Base-by-base conservation (phyloP, 2,888 invertebrate genomes). In the Tribolium freemani region DNA sequence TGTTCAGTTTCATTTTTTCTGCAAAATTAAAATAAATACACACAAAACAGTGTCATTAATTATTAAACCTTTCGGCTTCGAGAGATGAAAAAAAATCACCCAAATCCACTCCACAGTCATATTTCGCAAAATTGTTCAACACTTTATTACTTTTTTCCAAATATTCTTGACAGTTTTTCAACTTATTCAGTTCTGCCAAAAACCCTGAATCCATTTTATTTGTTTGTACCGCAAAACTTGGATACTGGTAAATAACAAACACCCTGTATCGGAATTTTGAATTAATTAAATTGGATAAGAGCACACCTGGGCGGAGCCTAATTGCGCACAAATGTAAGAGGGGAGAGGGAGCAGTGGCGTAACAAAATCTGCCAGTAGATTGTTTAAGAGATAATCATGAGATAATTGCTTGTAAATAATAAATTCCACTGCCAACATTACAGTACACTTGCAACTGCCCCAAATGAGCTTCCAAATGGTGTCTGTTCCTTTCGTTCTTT, bases 111-210 rank as follows among this genome's bases (percentile, higher is more conserved):
- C 61, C 71, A 44, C 67, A 54, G 38, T 75, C 76, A 46, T 73
- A 71, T 68, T 82, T 81, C 30, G 71, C 70, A 21, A 83, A 38
- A 63, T 78, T 76, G 3, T 80, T 78, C 8, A 78, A 68, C 4
- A 74, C 54, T n/a, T 71, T 69, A 57, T 80, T 75, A 57, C 72
- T 75, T 75, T 80, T 84, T 72, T 84, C 83, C 57, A 84, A 76
- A 68, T 76, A 75, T 63, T 74, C 74, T 76, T 84, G 82, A 79
- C 66, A 72, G 16, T 77, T 80, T 60, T 74, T 80, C 31, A 84
- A 69, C 73, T 82, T 83, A 71, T 82, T 82, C 21, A 78, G 53
- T 78, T 84, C 83, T 8, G 64, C 44, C 6, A 69, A 31, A 16
- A 57, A 46, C 6, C 16, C 30, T 3, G 68, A 4, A 11, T 5